These are phyloP conservation scores for Oxyura jamaicensis DNA, from an alignment of 2,113 vertebrate genomes.

Conservation along the genomic window DNA sequence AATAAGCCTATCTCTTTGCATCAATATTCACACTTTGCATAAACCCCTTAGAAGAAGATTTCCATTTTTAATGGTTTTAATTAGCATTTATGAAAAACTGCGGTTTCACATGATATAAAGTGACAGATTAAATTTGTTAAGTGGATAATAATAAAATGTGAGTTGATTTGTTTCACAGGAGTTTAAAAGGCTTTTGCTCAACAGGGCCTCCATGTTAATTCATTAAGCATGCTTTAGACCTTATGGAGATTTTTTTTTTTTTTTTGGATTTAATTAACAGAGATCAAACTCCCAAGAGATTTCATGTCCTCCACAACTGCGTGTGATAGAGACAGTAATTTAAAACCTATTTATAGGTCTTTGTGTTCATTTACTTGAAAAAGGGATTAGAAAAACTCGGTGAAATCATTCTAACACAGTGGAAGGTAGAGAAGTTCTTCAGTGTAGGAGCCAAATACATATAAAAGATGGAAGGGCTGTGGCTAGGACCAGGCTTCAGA, in stretches of 20 bases:
- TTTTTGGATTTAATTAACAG: constrained; percentile 69
- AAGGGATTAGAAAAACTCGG: constrained; percentile 31
- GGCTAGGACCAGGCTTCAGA: neutral
- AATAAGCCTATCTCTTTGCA: constrained; percentile 60
- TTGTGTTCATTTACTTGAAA: constrained; percentile 61
- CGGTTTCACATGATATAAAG: constrained; percentile 71
- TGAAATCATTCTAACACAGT: constrained; percentile 8
- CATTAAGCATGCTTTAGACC: constrained; percentile 72
- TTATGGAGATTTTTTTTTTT: constrained; percentile 43
- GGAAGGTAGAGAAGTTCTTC: constrained; percentile 5
- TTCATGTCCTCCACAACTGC: constrained; percentile 48
- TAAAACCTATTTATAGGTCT: constrained; percentile 66
- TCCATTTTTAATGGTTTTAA: constrained; percentile 74
- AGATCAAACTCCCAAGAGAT: constrained; percentile 66
- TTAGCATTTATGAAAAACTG: constrained; percentile 71
- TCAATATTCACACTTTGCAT: constrained; percentile 66
- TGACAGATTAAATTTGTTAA: constrained; percentile 75
- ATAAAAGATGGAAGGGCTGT: neutral
- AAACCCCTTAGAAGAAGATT: constrained; percentile 61
- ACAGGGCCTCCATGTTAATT: constrained; percentile 68
- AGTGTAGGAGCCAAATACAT: neutral
- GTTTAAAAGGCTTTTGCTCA: constrained; percentile 74
- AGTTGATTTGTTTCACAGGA: constrained; percentile 72
- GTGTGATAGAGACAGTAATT: constrained; percentile 65
- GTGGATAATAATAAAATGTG: constrained; percentile 74